Base-by-base conservation (phyloP, 2,888 invertebrate genomes). In the Epinotia bilunana region DNA sequence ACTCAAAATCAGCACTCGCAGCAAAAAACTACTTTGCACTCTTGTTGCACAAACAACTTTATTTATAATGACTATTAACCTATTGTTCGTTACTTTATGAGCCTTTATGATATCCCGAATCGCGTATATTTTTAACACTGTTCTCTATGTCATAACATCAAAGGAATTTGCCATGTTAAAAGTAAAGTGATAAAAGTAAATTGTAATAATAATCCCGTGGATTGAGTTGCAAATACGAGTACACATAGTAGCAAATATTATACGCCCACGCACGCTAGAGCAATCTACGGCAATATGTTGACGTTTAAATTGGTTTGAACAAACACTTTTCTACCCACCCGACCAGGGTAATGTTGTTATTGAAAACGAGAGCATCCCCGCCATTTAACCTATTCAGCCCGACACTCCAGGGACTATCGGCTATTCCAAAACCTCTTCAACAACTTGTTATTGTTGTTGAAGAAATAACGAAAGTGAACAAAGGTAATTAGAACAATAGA, bases 321-420 rank as follows among this genome's bases (percentile, higher is more conserved):
- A 74, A 74, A 74, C 71, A 65, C 64, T 64, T 64, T 63, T 68
- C 57, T 13, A 67, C 70, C 62, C 69, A 53, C 73, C 58, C 70
- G 53, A 53, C 69, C 74, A 53, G 57, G 65, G 62, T 75, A 72
- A 75, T 75, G 75, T 67, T 75, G 75, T 75, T 75, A 75, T 75
- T 75, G 71, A 75, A 74, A 60, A 60, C 71, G 75, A 75, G 72
- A 75, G 67, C 61, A 65, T 62, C 39, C 49, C 70, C 20, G 43
- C 65, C 72, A 57, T 75, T 75, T 71, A 23, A 65, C 53, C 63
- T 57, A 46, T 69, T 74, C 70, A 61, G 28, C 64, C 49, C 67
- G 65, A 53, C 53, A 57, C 55, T 58, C 39, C n/a, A 49, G 69
- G 43, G 55, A 72, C n/a, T 46, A 69, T 69, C 57, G 23, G 58